Base-by-base conservation (phyloP, 1,140 invertebrate species). In the Agrilus planipennis region DNA sequence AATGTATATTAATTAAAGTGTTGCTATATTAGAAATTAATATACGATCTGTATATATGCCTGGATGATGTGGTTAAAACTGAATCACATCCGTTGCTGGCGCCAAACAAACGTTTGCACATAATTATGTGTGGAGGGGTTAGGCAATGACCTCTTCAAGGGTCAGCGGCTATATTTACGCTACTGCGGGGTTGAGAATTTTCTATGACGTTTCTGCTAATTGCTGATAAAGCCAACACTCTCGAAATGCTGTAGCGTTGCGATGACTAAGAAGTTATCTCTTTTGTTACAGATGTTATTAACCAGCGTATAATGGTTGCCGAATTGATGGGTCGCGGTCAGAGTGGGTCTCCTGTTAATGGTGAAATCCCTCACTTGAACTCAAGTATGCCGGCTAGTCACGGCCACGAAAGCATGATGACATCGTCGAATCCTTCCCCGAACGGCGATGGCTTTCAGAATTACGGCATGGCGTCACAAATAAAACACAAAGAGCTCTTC, bases 301-400 rank as follows among this genome's bases (percentile, higher is more conserved):
- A 73, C 67, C 77, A 77, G 70, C 77, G 72, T 73, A 84, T 79
- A 72, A 84, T 84, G 82, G 82, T 85, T 67, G 82, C 81, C 65
- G 81, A 84, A 69, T 81, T 83, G 61, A 79, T 84, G 53, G 68
- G 76, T 62, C 78, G 77, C 50, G 79, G 81, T 62, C 74, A 73
- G 45, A 74, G 67, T 72, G 72, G 70, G 62, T 77, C 72, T 57
- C 75, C 72, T 46, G 72, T 75, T 46, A 77, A 76, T 63, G 73
- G 74, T 65, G 75, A 75, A 67, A 70, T 73, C 45, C 72, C 72
- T 46, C 70, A 67, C 51, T 57, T 72, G 50, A 73, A 71, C 56
- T 66, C 57, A 35, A 72, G 54, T 44, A 73, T 72, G 66, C 71
- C 71, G 50, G 61, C 63, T 36, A 65, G 63, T 42, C 70, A 71